Evolutionary conservation across 2,113 vertebrate species (phyloP), one percentile per base, ranked within the genome.

Genomic region (Prunella fulvescens): DNA sequence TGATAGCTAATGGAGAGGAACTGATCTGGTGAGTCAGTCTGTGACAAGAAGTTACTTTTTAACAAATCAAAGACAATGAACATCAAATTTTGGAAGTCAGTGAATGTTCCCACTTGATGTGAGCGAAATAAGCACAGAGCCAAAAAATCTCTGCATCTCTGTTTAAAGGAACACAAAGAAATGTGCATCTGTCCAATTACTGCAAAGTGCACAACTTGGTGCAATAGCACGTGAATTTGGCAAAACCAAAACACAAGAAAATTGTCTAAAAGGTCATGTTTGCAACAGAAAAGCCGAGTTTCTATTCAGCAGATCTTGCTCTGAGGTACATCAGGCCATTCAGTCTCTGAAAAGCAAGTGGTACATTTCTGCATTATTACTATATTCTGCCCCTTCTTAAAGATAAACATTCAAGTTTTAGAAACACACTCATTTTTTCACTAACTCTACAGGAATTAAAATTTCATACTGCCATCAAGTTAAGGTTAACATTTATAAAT

Each of bases 401-500:
- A 51, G 29, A 65, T 6, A 48, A 81, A 71, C 7, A 35, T 28
- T 51, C 17, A 54, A 44, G 77, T 44, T 91, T 79, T 35, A 88
- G 72, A 82, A 81, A 80, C 31, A 31, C 16, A 44, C 12, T 77
- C 2, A 31, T 29, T 80, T 92, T 90, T 92, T 86, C 69, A 72
- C n/a, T 47, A 60, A 29, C 56, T 92, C 88, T 77, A 61, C 61
- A 67, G 44, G 65, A 92, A 47, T 90, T 95, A 90, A 24, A 62
- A 64, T 92, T 96, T 94, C 78, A 78, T 72, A 91, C 67, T 71
- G 70, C 47, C 86, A 91, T 90, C 69, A 93, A 93, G 93, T 96
- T 85, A 92, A 74, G 62, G 84, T 16, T 96, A 96, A 97, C 95
- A 71, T 94, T 94, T 94, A 96, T 88, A 96, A 95, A 97, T 96